Percentiles rank a stretch among this genome's conserved stretches.
Evolutionary conservation across 2,113 vertebrate species (phyloP).

Genomic region (Protobothrops flavoviridis): DNA sequence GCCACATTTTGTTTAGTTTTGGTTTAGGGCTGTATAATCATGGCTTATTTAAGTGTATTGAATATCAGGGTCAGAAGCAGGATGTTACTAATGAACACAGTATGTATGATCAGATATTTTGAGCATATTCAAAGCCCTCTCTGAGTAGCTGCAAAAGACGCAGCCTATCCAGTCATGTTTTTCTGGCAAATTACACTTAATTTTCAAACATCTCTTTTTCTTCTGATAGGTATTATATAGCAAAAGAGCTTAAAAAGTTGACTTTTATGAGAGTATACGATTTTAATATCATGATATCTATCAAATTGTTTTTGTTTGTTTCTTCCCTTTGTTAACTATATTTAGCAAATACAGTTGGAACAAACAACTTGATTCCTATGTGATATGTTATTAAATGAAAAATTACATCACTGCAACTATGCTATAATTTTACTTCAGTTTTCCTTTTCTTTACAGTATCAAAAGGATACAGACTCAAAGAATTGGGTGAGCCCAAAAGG

Average conservation of each 20-base stretch:
- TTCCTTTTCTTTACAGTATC: background rate
- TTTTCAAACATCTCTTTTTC: background rate
- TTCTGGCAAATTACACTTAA: background rate
- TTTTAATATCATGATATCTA: background rate
- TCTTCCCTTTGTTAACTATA: background rate
- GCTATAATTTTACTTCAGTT: background rate
- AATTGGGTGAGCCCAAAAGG: background rate
- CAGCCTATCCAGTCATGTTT: background rate
- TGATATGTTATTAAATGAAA: background rate
- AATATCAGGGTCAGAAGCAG: background rate
- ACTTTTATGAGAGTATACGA: background rate
- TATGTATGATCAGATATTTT: background rate
- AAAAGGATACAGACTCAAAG: background rate
- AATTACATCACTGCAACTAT: background rate
- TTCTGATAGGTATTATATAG: background rate
- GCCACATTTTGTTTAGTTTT: background rate
- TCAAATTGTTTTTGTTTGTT: background rate
- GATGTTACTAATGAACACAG: background rate
- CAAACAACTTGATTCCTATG: background rate
- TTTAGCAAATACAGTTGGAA: background rate
- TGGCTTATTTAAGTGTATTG: background rate
- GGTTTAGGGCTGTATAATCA: background rate
- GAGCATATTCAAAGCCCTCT: background rate
- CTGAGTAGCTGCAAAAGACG: background rate
- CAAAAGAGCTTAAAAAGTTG: background rate